Evolutionary conservation across 2,797 vertebrate species (phyloP), one percentile per base, ranked within the genome.

Genomic region (Centroberyx gerrardi): DNA sequence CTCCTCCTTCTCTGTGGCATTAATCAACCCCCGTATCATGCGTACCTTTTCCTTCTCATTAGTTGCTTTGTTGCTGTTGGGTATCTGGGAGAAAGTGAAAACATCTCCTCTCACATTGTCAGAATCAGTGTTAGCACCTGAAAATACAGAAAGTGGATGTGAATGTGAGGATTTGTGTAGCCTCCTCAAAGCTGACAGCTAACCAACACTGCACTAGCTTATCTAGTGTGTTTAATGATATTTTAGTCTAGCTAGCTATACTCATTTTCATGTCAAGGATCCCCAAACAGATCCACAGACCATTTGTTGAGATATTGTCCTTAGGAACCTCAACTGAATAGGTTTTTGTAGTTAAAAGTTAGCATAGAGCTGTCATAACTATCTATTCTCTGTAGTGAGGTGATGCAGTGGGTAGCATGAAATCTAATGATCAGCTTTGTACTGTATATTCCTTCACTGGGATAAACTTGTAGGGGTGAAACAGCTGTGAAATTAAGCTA

Each of bases 11-110:
- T 44, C 42, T 46, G 44, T 46, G 44, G 44, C 14, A 46, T 14
- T 5, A 14, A 46, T 46, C 44, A 46, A 17, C 3, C 3, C 14
- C 14, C 18, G 31, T 0, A 33, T 8, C 59, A 18, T 62, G 13
- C 10, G 62, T 6, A 92, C 93, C 92, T 88, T 90, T 42, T 87
- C 84, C 61, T 74, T 87, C 18, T 67, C 22, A 0, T 38, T 86
- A 29, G 54, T 8, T 31, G 58, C 17, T 40, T 76, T 81, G 74
- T 22, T 9, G 22, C 4, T 55, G 27, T 48, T 60, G 1, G 76
- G 12, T 63, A 2, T 53, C 61, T 84, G 46, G 9, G 87, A 68
- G 69, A 93, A 93, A 53, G 12, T 56, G 72, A 87, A 92, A 61
- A 81, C 72, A 53, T 90, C 89, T 65, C 27, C 27, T 40, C 33